These are phyloP conservation scores for Alectoris magna DNA, from an alignment of 2,797 vertebrate species.

Conservation along the genomic window DNA sequence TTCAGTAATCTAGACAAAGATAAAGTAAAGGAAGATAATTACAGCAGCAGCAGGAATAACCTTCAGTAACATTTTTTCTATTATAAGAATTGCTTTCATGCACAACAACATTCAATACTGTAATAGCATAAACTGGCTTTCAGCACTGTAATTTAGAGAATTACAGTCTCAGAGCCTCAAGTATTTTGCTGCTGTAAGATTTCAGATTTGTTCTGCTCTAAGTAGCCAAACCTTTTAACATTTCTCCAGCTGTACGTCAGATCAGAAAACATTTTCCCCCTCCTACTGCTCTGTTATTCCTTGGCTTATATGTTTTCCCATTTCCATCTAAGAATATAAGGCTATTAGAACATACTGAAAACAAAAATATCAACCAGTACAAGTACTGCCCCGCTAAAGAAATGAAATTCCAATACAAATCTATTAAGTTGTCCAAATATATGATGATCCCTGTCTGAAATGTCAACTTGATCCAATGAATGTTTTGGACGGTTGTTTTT, in stretches of 20 bases:
- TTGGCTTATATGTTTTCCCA: neutral
- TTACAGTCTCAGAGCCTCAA: constrained; percentile 53
- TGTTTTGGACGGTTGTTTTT: neutral
- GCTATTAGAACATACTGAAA: neutral
- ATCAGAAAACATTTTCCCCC: neutral
- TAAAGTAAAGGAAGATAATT: constrained; percentile 47
- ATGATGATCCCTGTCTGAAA: neutral
- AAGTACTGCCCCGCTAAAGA: neutral
- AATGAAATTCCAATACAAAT: neutral
- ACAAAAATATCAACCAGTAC: neutral
- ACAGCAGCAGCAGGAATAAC: constrained; percentile 24
- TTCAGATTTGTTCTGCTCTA: constrained; percentile 22
- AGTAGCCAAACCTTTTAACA: constrained; percentile 18
- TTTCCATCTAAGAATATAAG: neutral
- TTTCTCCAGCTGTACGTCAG: neutral
- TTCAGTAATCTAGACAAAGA: constrained; percentile 17
- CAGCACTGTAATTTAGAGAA: constrained; percentile 51
- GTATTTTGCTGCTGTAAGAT: constrained; percentile 32
- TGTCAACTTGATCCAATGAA: neutral
- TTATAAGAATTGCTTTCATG: constrained; percentile 23
- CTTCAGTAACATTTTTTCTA: constrained; percentile 38
- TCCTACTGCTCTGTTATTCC: neutral
- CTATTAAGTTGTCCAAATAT: neutral
- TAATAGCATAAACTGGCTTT: constrained; percentile 45
- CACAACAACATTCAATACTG: constrained; percentile 28